Conservation (phyloP, 64 coral and sea anemone genomes). For the Montipora foliosa region DNA sequence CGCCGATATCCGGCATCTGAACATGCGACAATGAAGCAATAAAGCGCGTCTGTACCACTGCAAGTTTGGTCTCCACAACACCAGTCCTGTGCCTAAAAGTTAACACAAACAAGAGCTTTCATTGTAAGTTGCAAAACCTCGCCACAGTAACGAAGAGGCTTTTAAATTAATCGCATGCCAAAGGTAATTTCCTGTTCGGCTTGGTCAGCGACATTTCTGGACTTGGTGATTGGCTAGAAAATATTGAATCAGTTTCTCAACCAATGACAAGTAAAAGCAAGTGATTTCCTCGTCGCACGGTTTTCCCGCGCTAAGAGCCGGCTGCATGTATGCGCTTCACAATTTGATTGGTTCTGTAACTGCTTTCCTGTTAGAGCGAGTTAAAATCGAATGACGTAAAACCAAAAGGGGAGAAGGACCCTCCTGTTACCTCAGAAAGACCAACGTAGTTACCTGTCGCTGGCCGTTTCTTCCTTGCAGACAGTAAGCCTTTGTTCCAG, state of each 20-base stretch:
- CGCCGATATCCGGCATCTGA: slow-evolving; percentile 81
- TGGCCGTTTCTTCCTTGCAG: slow-evolving; percentile 77
- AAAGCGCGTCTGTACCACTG: slow-evolving; percentile 84
- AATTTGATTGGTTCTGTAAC: too few relatives aligned
- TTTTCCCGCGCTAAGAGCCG: too few relatives aligned
- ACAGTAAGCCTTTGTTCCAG: slow-evolving; percentile 78
- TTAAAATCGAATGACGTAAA: background rate
- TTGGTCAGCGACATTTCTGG: too few relatives aligned
- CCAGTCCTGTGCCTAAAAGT: slow-evolving; percentile 76
- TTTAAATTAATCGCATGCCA: too few relatives aligned
- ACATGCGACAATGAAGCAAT: slow-evolving; percentile 92
- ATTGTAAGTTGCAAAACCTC: background rate
- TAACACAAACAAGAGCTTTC: background rate
- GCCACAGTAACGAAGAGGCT: too few relatives aligned
- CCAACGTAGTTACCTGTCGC: slow-evolving; percentile 16
- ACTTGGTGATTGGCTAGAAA: too few relatives aligned
- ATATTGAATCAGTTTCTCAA: too few relatives aligned
- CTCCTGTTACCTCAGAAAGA: background rate
- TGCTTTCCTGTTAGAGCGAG: background rate
- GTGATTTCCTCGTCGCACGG: too few relatives aligned
- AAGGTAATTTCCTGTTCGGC: too few relatives aligned
- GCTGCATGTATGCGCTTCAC: too few relatives aligned
- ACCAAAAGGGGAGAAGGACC: background rate
- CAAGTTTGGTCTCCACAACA: slow-evolving; percentile 84
- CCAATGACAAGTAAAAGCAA: too few relatives aligned